These are phyloP conservation scores for Noctua janthe DNA, from an alignment of 2,888 invertebrate species.

Conservation along the genomic window DNA sequence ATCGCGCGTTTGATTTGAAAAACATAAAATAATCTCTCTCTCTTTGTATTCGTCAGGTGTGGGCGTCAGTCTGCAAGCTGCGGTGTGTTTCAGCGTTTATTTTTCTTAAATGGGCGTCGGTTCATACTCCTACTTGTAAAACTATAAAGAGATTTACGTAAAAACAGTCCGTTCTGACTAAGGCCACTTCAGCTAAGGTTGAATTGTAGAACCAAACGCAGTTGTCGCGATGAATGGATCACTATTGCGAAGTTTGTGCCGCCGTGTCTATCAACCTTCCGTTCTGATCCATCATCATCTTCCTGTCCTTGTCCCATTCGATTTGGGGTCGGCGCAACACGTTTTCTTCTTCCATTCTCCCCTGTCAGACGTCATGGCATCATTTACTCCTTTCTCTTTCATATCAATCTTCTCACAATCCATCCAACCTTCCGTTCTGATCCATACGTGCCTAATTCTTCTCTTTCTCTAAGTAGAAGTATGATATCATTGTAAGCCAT, in stretches of 20 bases:
- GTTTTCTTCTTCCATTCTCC: too few relatives aligned
- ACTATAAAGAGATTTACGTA: conserved; percentile 19
- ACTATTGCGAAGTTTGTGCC: background rate
- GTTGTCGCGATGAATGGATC: background rate
- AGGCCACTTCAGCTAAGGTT: background rate
- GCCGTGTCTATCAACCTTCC: background rate
- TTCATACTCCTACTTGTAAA: conserved; percentile 39
- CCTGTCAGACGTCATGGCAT: too few relatives aligned
- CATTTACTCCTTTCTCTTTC: too few relatives aligned
- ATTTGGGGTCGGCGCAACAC: too few relatives aligned
- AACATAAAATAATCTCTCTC: conserved; percentile 44
- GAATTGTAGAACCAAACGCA: background rate
- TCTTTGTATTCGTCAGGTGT: conserved; percentile 55
- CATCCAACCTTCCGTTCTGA: background rate
- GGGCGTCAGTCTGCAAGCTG: conserved; percentile 35
- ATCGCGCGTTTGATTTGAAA: conserved; percentile 33
- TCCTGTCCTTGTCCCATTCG: too few relatives aligned
- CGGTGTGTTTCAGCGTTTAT: conserved; percentile 36
- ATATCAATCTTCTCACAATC: too few relatives aligned
- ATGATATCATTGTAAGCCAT: background rate
- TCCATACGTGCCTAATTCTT: background rate
- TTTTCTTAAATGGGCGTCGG: conserved; percentile 30
- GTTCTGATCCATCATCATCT: background rate
- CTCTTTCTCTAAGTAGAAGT: background rate
- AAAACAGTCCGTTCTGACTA: background rate